Conservation (phyloP, 2,797 vertebrate species). For the Diplodus puntazzo region DNA sequence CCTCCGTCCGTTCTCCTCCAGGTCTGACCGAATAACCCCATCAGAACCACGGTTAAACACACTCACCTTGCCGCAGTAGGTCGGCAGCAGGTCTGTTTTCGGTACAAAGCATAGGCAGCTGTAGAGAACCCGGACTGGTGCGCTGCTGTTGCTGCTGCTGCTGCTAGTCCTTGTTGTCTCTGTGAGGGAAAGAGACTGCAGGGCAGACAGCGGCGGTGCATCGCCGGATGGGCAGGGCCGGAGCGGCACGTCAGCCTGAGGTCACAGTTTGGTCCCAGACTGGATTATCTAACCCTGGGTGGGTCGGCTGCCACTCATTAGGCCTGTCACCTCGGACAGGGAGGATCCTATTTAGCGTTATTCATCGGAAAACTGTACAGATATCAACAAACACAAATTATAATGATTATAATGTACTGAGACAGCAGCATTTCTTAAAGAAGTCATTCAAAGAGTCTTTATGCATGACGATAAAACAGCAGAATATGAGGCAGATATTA, state of each 20-base stretch:
- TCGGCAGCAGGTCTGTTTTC: not conserved
- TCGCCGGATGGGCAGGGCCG: constrained; percentile 61
- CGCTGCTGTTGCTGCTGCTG: too few relatives aligned
- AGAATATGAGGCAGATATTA: too few relatives aligned
- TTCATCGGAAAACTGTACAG: not conserved
- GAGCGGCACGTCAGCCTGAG: constrained; percentile 69
- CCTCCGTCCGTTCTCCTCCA: not conserved
- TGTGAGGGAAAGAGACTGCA: constrained; percentile 36
- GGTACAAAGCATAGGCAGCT: not conserved
- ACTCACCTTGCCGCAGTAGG: constrained; percentile 51
- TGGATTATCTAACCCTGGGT: constrained; percentile 63
- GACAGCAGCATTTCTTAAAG: too few relatives aligned
- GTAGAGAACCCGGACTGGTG: not conserved
- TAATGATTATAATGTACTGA: not conserved
- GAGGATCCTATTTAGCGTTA: not conserved
- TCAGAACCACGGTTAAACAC: rapidly evolving
- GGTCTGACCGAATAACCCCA: rapidly evolving
- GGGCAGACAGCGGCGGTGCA: constrained; percentile 52
- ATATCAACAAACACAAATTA: not conserved
- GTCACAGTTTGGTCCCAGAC: constrained; percentile 62
- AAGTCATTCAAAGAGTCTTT: too few relatives aligned
- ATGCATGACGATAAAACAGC: too few relatives aligned
- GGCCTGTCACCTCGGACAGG: not conserved
- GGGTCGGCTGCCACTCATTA: constrained; percentile 17
- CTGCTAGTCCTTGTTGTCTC: constrained; percentile 13